Evolutionary conservation across 2,113 vertebrate species (phyloP).

Genomic region (Prionailurus bengalensis): DNA sequence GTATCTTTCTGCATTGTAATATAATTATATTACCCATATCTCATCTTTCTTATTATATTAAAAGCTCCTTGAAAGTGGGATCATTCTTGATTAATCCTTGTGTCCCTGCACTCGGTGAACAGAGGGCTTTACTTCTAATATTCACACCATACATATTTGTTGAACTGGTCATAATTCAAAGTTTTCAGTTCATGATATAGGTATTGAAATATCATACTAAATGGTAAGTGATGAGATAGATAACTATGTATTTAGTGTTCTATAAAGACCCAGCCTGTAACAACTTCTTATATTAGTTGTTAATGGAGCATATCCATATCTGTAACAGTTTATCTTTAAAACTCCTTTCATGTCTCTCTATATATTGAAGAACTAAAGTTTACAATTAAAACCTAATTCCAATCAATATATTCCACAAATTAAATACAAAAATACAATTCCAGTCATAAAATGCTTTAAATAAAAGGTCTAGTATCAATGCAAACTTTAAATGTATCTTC

Average conservation of each 20-base stretch:
- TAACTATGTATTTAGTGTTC: conserved; percentile 44
- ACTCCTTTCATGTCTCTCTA: background rate
- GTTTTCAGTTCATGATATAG: background rate
- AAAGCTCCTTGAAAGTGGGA: conserved; percentile 16
- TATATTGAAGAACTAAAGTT: conserved; percentile 35
- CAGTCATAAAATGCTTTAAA: conserved; percentile 40
- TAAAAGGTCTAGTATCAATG: background rate
- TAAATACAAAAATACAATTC: conserved; percentile 57
- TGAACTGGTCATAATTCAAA: conserved; percentile 16
- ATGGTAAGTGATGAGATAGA: background rate
- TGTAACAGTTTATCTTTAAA: conserved; percentile 43
- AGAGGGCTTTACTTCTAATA: background rate
- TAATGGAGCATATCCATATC: background rate
- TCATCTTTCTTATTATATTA: background rate
- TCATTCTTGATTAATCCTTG: background rate
- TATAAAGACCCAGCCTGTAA: background rate
- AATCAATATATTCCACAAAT: background rate
- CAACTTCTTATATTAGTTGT: conserved; percentile 38
- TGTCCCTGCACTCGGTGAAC: background rate
- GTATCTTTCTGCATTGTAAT: background rate
- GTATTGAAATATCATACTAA: background rate
- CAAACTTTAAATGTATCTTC: conserved; percentile 29
- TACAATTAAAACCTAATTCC: conserved; percentile 38
- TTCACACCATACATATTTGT: background rate
- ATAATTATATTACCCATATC: background rate